Percentiles rank a stretch among this genome's conserved stretches.
These are phyloP conservation scores for Cerceris rybyensis DNA, from an alignment of 2,888 invertebrate species.

Conservation along the genomic window DNA sequence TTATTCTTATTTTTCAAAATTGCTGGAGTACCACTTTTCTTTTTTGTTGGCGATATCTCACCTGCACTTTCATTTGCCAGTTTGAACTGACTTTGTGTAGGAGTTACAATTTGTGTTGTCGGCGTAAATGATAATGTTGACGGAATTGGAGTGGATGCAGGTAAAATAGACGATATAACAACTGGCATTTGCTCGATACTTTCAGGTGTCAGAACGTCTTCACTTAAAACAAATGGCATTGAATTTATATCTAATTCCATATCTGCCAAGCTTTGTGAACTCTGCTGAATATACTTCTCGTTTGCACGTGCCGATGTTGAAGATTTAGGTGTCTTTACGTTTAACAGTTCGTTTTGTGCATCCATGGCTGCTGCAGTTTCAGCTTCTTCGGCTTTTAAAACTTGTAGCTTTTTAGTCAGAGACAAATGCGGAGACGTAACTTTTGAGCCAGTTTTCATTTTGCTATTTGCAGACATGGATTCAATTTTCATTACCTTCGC, in stretches of 20 bases:
- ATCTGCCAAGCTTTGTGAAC: constrained; percentile 74
- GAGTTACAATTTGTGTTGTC: constrained; percentile 64
- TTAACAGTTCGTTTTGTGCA: constrained; percentile 58
- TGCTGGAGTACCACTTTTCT: constrained; percentile 76
- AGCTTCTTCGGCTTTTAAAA: constrained; percentile 72
- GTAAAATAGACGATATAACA: constrained; percentile 81
- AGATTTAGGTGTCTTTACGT: constrained; percentile 51
- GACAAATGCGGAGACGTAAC: constrained; percentile 56
- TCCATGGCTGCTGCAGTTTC: constrained; percentile 58
- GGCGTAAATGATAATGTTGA: constrained; percentile 64
- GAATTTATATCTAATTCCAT: constrained; percentile 88
- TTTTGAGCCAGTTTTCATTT: constrained; percentile 62
- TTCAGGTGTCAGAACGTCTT: constrained; percentile 87
- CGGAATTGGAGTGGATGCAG: constrained; percentile 58
- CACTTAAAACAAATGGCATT: constrained; percentile 89
- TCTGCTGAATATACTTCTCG: constrained; percentile 76
- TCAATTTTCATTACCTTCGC: constrained; percentile 77
- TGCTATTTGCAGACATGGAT: constrained; percentile 61
- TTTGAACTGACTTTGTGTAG: constrained; percentile 63
- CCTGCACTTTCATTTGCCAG: constrained; percentile 42
- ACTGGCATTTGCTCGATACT: constrained; percentile 88
- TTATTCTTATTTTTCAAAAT: constrained; percentile 78
- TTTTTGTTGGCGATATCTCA: constrained; percentile 68
- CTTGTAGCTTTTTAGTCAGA: constrained; percentile 71
- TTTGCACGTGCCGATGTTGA: constrained; percentile 42